Conservation (phyloP, 35 echinoderm and acorn worm species). For the Nesometra sesokonis region DNA sequence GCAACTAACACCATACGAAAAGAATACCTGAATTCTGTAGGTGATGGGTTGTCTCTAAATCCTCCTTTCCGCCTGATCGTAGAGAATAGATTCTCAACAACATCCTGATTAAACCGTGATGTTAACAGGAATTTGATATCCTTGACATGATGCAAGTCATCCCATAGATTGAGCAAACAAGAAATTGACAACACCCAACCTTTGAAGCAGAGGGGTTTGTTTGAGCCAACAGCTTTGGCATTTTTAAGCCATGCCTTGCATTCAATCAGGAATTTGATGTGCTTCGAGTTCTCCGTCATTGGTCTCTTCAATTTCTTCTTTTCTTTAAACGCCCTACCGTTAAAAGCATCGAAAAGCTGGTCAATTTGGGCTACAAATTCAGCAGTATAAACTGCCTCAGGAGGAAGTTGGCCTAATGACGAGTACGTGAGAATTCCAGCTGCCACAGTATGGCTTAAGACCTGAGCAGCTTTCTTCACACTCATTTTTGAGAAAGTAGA, state of each 20-base stretch:
- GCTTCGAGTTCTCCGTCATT: background rate
- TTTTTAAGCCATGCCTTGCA: background rate
- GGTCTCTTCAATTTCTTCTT: background rate
- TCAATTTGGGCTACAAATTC: constrained; percentile 37
- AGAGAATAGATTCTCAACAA: constrained; percentile 47
- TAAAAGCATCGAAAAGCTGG: constrained; percentile 23
- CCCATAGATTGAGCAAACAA: constrained; percentile 41
- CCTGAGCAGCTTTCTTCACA: background rate
- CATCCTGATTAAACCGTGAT: constrained; percentile 38
- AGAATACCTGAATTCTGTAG: constrained; percentile 27
- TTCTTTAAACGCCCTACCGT: background rate
- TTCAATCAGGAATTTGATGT: background rate
- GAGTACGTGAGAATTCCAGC: background rate
- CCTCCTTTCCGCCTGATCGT: constrained; percentile 28
- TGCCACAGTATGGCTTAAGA: constrained; percentile 1
- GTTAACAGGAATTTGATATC: constrained; percentile 31
- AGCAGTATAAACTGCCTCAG: constrained; percentile 24
- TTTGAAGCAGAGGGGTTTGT: background rate
- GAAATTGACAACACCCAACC: background rate
- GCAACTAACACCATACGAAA: constrained; percentile 34
- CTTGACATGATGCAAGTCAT: background rate
- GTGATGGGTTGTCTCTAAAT: constrained; percentile 38
- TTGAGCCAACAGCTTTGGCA: background rate
- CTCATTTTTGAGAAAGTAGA: constrained; percentile 1
- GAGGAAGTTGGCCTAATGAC: background rate